Conservation (phyloP, 2,888 invertebrate genomes). For the Abscondita cerata region DNA sequence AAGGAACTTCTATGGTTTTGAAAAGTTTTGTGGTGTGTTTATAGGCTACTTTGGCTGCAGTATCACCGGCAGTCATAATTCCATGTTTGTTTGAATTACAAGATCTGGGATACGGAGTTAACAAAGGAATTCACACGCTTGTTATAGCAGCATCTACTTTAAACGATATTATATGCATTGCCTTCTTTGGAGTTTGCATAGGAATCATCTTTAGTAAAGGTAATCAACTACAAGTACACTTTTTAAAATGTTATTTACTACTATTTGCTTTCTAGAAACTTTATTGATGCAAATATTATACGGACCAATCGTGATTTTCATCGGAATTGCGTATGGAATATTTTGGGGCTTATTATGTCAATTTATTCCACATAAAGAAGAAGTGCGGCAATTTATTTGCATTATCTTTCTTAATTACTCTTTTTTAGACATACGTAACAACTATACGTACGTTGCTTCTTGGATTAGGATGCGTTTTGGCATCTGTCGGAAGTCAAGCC, state of each 20-base stretch:
- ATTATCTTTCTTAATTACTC: neutral
- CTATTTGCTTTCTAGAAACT: slow-evolving; percentile 52
- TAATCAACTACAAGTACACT: slow-evolving; percentile 43
- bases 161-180: slow-evolving; percentile 79
- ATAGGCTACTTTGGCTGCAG: slow-evolving; percentile 70
- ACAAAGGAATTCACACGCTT: slow-evolving; percentile 77
- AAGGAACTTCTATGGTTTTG: slow-evolving; percentile 42
- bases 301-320: slow-evolving; percentile 66
- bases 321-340: slow-evolving; percentile 68
- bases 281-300: slow-evolving; percentile 61
- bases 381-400: slow-evolving; percentile 47
- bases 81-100: slow-evolving; percentile 70
- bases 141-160: slow-evolving; percentile 75
- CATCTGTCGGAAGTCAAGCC: slow-evolving; percentile 68
- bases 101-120: slow-evolving; percentile 70
- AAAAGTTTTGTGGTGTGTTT: slow-evolving; percentile 42
- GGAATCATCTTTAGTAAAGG: slow-evolving; percentile 70
- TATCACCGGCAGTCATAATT: slow-evolving; percentile 78
- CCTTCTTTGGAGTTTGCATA: slow-evolving; percentile 72
- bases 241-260: neutral
- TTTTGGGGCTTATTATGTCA: slow-evolving; percentile 67
- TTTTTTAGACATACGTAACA: slow-evolving; percentile 55
- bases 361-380: slow-evolving; percentile 65
- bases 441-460: slow-evolving; percentile 63
- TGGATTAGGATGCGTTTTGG: slow-evolving; percentile 67